Evolutionary conservation across 2,797 vertebrate species (phyloP).

Genomic region (Tokudaia tokunoshimensis): DNA sequence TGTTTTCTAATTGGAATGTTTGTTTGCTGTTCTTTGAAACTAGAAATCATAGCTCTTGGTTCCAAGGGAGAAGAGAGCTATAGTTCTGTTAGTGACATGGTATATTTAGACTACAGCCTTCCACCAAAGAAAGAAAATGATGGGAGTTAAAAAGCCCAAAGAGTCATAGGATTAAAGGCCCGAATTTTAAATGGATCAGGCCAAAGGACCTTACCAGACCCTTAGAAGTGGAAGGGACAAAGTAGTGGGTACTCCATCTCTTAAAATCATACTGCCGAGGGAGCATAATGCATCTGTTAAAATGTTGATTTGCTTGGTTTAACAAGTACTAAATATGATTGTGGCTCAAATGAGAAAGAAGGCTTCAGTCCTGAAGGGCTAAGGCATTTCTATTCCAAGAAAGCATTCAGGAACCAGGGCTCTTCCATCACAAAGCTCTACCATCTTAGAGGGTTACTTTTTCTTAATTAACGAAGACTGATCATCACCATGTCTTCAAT

Average conservation of each 20-base stretch:
- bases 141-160: slow-evolving; percentile 18
- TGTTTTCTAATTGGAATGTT: slow-evolving; percentile 45
- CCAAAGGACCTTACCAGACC: background rate
- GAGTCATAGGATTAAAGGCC: slow-evolving; percentile 24
- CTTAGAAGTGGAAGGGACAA: slow-evolving; percentile 19
- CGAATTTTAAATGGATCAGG: background rate
- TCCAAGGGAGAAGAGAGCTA: background rate
- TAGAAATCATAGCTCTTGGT: slow-evolving; percentile 34
- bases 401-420: background rate
- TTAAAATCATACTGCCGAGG: slow-evolving; percentile 25
- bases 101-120: slow-evolving; percentile 14
- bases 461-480: slow-evolving; percentile 11
- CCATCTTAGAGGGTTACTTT: background rate
- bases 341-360: background rate
- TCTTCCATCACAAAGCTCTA: slow-evolving; percentile 44
- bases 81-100: background rate
- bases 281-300: background rate
- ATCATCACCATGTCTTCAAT: background rate
- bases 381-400: background rate
- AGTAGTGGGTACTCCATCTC: background rate
- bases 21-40: slow-evolving; percentile 38
- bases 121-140: slow-evolving; percentile 26
- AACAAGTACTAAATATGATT: slow-evolving; percentile 27
- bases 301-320: slow-evolving; percentile 30
- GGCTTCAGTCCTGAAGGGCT: background rate